phyloP scores from a whole-genome alignment of 37 sponge, comb jelly and placozoan species.

The Halichondria panicea region DNA sequence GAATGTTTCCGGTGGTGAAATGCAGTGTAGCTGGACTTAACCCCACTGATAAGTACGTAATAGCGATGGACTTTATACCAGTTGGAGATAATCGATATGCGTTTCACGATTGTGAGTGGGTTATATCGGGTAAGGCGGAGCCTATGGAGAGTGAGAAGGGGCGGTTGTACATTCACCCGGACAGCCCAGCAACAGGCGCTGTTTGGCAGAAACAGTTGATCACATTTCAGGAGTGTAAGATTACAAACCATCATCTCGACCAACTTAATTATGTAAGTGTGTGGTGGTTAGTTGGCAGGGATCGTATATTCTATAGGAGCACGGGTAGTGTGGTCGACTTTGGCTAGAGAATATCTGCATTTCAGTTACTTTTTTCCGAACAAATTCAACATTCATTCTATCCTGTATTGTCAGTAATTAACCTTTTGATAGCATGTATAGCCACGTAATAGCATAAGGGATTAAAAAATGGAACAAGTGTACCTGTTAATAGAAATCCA shows the following conservation, averaged over 20 bases:
- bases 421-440: too few species aligned
- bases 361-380: too few species aligned
- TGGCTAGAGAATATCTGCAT: too few species aligned
- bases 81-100: conserved; percentile 90
- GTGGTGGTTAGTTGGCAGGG: too few species aligned
- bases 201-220: conserved; percentile 93
- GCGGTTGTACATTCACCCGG: conserved; percentile 90
- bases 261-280: conserved; percentile 85
- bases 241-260: conserved; percentile 92
- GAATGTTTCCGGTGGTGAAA: conserved; percentile 93
- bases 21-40: conserved; percentile 74
- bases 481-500: too few species aligned
- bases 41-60: conserved; percentile 76
- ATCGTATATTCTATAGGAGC: too few species aligned
- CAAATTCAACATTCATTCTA: too few species aligned
- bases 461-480: too few species aligned
- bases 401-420: too few species aligned
- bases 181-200: conserved; percentile 84
- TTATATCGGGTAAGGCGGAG: conserved; percentile 91
- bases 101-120: conserved; percentile 94
- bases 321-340: background rate
- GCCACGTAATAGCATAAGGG: too few species aligned
- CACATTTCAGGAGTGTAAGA: conserved; percentile 84
- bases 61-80: conserved; percentile 89
- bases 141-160: conserved; percentile 58